Evolutionary conservation across 2,888 invertebrate genomes (phyloP), one percentile per base, ranked within the genome.

Genomic region (Steinernema hermaphroditum): DNA sequence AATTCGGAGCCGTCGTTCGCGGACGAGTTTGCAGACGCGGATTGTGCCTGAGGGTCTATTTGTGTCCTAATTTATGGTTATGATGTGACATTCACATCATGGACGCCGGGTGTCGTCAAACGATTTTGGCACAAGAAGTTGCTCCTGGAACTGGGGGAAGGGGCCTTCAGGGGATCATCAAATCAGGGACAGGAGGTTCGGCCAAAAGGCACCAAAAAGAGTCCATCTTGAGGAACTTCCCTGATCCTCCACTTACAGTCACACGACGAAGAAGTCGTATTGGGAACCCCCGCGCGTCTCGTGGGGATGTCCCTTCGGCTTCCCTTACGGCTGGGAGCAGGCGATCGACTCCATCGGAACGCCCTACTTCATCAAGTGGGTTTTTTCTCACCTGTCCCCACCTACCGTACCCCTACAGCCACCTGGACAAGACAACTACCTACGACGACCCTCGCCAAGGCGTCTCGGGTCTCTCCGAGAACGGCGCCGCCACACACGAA

Each of bases 241-340:
- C 37, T 12, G 12, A 37, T 4, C 4, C 37, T 12, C 37, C 12
- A 37, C 4, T 77, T 83, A 70, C 77, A 84, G 84, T 70, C 82
- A 82, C 70, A 70, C 77, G 19, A 78, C 81, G 0, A 75, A 80
- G 34, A 74, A 77, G 27, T 81, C 82, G 16, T 81, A 79, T 83
- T 94, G 94, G 94, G 88, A 94, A 79, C 94, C 94, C 0, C 94
- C 94, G 1, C 91, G 91, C 29, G 93, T 93, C 87, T 91, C 92
- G 85, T 94, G 94, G 94, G 86, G 87, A 44, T 90, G 91, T 73
- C 83, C 76, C 68, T 78, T 85, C 6, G 87, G 91, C 68, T 89
- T 94, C 74, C 94, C 94, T 0, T 94, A 93, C 86, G 94, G 94
- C 16, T 94, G 94, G 94, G 94, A 94, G 87, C 91, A 92, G 86